Conservation (phyloP, 2,888 invertebrate genomes). For the Pristionchus exspectatus region DNA sequence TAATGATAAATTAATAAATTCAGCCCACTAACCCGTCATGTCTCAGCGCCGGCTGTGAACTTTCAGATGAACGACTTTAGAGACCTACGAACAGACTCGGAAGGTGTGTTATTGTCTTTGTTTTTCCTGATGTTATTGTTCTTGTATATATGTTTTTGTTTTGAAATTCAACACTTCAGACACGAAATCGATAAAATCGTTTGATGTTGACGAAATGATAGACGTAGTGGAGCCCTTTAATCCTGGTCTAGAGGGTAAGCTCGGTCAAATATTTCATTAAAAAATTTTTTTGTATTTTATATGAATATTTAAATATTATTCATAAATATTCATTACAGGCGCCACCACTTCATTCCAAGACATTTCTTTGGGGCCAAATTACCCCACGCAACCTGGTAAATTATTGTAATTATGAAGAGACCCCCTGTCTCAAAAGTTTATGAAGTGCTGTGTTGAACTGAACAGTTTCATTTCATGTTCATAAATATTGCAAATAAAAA, state of each 20-base stretch:
- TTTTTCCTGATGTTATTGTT: background rate
- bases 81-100: slow-evolving; percentile 5
- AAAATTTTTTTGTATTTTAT: too few species aligned
- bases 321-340: background rate
- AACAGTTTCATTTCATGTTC: background rate
- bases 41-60: slow-evolving; percentile 41
- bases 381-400: background rate
- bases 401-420: background rate
- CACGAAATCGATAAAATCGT: slow-evolving; percentile 22
- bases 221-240: slow-evolving; percentile 50
- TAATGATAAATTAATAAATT: background rate
- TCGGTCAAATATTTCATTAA: background rate
- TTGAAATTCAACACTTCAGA: background rate
- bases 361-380: background rate
- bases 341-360: background rate
- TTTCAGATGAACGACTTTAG: slow-evolving; percentile 39
- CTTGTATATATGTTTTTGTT: background rate
- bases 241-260: background rate
- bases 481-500: background rate
- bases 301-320: background rate
- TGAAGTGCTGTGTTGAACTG: background rate
- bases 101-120: slow-evolving; percentile 1
- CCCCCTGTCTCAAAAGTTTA: background rate
- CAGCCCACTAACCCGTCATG: slow-evolving; percentile 38
- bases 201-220: slow-evolving; percentile 44